These are phyloP conservation scores for Cataglyphis livida DNA, from an alignment of 2,888 invertebrate genomes.

Conservation along the genomic window DNA sequence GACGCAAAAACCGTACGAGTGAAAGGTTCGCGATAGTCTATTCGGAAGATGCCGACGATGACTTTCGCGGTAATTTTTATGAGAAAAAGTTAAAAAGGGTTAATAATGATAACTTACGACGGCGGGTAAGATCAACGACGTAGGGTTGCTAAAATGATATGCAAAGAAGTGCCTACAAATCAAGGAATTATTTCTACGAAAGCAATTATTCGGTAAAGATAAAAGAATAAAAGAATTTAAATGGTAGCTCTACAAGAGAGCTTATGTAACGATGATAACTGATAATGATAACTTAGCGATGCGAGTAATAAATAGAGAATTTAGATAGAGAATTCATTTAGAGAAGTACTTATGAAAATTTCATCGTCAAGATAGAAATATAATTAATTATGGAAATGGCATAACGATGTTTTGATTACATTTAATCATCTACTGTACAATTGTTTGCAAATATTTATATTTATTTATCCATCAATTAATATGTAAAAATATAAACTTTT, in stretches of 20 bases:
- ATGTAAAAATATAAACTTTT: no score
- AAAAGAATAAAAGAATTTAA: slow-evolving; percentile 16
- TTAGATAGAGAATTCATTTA: slow-evolving; percentile 16
- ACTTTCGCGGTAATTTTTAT: slow-evolving; percentile 22
- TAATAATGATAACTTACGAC: slow-evolving; percentile 28
- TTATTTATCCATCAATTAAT: neutral
- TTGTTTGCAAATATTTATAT: neutral
- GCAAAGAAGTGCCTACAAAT: slow-evolving; percentile 18
- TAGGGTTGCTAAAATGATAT: slow-evolving; percentile 20
- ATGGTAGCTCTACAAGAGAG: neutral
- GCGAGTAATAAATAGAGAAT: neutral
- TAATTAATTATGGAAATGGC: slow-evolving; percentile 11
- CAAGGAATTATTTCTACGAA: slow-evolving; percentile 18
- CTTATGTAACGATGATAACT: slow-evolving; percentile 30
- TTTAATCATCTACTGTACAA: neutral
- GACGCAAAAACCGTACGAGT: slow-evolving; percentile 6
- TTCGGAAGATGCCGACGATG: neutral
- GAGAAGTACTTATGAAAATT: slow-evolving; percentile 14
- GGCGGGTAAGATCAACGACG: slow-evolving; percentile 3
- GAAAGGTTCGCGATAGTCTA: neutral
- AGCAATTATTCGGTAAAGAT: slow-evolving; percentile 26
- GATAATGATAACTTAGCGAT: slow-evolving; percentile 39
- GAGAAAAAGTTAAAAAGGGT: neutral
- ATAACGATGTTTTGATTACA: slow-evolving; percentile 15
- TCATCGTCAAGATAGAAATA: neutral